phyloP scores from a whole-genome alignment of 2,888 invertebrate genomes.

The Drosophila cognata region DNA sequence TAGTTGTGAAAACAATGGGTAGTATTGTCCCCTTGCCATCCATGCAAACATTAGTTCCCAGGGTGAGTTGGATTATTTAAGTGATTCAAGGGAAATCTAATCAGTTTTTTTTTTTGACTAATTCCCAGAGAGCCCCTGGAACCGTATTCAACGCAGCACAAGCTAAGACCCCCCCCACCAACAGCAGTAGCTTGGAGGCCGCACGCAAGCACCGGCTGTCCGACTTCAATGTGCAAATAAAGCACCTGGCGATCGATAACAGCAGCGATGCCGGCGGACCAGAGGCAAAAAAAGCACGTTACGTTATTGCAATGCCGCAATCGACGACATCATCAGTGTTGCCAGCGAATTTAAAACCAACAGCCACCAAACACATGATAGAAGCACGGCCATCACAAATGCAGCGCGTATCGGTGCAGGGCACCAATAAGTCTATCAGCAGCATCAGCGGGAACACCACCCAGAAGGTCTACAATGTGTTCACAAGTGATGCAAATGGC shows the following conservation, averaged over 20 bases:
- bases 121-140: slow-evolving; percentile 19
- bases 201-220: slow-evolving; percentile 76
- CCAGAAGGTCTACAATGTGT: slow-evolving; percentile 59
- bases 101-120: neutral
- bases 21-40: slow-evolving; percentile 72
- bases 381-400: slow-evolving; percentile 28
- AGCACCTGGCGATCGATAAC: slow-evolving; percentile 53
- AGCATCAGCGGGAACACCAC: slow-evolving; percentile 11
- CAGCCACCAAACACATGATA: slow-evolving; percentile 29
- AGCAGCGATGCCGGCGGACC: slow-evolving; percentile 50
- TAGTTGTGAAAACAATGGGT: slow-evolving; percentile 74
- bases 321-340: slow-evolving; percentile 13
- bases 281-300: slow-evolving; percentile 71
- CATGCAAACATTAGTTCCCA: slow-evolving; percentile 65
- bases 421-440: slow-evolving; percentile 15
- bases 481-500: slow-evolving; percentile 47
- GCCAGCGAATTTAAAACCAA: slow-evolving; percentile 12
- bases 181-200: slow-evolving; percentile 36
- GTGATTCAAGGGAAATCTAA: neutral
- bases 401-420: slow-evolving; percentile 51
- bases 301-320: slow-evolving; percentile 74
- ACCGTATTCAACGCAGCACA: slow-evolving; percentile 1
- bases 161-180: slow-evolving; percentile 16
- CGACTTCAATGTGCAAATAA: slow-evolving; percentile 80
- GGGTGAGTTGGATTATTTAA: slow-evolving; percentile 46